Conservation (phyloP, 2,797 vertebrate genomes). For the Fundulus diaphanus region DNA sequence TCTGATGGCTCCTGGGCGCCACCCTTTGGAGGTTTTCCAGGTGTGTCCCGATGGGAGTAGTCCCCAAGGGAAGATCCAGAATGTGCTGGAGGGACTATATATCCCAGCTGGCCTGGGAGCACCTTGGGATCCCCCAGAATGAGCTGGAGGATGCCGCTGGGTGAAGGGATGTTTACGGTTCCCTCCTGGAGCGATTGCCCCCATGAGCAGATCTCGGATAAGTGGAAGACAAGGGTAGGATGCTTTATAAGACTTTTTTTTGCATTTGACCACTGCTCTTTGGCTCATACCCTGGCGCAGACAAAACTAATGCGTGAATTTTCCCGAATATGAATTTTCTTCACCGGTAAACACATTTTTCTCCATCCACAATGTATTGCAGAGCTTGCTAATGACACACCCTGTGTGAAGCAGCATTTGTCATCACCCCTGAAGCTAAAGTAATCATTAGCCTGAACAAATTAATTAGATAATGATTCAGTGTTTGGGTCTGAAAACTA, state of each 20-base stretch:
- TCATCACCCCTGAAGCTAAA: slow-evolving; percentile 14
- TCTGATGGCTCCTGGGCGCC: no score
- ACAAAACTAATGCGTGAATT: slow-evolving; percentile 9
- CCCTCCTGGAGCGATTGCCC: no score
- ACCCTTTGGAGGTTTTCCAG: no score
- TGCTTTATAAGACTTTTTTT: neutral
- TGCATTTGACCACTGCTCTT: neutral
- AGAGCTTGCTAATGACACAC: neutral
- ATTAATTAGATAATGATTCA: slow-evolving; percentile 25
- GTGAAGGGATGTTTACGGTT: no score
- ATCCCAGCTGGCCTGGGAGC: no score
- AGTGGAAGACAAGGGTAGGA: no score
- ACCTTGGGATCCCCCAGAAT: no score
- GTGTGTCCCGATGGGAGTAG: no score
- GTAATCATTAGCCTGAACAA: slow-evolving; percentile 30
- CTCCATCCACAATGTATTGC: slow-evolving; percentile 1
- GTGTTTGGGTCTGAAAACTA: slow-evolving; percentile 22
- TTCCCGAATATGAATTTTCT: slow-evolving; percentile 3
- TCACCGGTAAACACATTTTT: neutral
- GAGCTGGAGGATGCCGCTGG: no score
- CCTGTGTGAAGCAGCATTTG: neutral
- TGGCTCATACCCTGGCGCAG: neutral
- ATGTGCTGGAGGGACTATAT: no score
- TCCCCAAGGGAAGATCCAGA: no score
- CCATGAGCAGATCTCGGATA: no score